Evolutionary conservation across 1,140 invertebrate genomes (phyloP).

Genomic region (Aphis gossypii): DNA sequence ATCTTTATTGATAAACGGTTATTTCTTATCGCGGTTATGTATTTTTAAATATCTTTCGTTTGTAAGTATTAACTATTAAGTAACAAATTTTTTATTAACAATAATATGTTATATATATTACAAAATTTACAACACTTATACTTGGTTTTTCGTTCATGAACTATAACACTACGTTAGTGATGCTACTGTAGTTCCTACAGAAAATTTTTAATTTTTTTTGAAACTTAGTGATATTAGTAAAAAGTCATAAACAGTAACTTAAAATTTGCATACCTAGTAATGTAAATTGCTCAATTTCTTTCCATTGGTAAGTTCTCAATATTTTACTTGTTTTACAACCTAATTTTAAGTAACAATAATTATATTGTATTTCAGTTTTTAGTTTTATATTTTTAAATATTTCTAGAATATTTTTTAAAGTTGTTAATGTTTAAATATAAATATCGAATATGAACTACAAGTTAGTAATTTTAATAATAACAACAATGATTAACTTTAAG

Average conservation of each 20-base stretch:
- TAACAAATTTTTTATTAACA: no score
- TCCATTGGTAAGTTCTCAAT: not conserved
- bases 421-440: not conserved
- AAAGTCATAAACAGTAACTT: not conserved
- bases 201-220: not conserved
- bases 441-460: not conserved
- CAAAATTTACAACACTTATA: not conserved
- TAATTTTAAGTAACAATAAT: not conserved
- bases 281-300: not conserved
- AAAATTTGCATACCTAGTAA: not conserved
- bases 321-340: not conserved
- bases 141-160: not conserved
- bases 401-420: not conserved
- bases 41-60: not conserved
- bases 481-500: no score
- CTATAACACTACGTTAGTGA: not conserved
- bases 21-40: not conserved
- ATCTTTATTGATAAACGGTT: not conserved
- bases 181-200: not conserved
- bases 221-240: not conserved
- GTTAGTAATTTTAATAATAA: not conserved
- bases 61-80: not conserved
- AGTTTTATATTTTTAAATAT: not conserved
- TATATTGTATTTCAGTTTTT: not conserved
- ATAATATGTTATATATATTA: no score